Conservation (phyloP, 2,797 vertebrate genomes). For the Huso huso region DNA sequence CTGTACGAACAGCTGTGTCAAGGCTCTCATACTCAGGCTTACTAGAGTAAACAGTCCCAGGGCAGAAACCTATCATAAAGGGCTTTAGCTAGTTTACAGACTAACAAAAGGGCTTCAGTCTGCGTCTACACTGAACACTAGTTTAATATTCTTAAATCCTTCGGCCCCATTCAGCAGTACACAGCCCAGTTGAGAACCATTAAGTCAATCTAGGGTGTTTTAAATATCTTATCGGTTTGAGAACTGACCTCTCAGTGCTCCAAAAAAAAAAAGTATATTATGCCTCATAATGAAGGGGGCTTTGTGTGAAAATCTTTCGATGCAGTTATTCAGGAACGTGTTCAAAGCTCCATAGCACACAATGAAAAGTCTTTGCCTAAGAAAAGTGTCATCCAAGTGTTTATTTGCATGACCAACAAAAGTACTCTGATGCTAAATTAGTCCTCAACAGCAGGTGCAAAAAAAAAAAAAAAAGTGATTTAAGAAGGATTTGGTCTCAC, state of each 20-base stretch:
- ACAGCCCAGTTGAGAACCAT: slow-evolving; percentile 36
- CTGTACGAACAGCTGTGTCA: slow-evolving; percentile 48
- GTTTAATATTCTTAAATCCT: slow-evolving; percentile 49
- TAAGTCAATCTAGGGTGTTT: slow-evolving; percentile 40
- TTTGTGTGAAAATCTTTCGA: slow-evolving; percentile 10
- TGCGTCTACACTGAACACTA: slow-evolving; percentile 30
- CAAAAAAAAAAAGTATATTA: not conserved
- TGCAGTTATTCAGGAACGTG: slow-evolving; percentile 24
- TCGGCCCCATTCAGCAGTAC: slow-evolving; percentile 46
- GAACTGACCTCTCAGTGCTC: not conserved
- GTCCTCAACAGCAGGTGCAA: not conserved
- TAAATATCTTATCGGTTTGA: slow-evolving; percentile 21
- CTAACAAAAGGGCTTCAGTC: slow-evolving; percentile 45
- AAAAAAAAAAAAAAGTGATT: not conserved
- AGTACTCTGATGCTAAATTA: not conserved
- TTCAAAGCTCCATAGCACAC: slow-evolving; percentile 14
- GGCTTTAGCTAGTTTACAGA: slow-evolving; percentile 45
- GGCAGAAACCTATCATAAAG: slow-evolving; percentile 42
- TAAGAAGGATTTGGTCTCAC: not conserved
- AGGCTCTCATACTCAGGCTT: slow-evolving; percentile 35
- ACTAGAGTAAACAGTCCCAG: slow-evolving; percentile 43
- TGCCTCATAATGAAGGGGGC: not conserved
- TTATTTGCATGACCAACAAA: not conserved
- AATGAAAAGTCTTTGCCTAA: not conserved
- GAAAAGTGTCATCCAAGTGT: not conserved